These are phyloP conservation scores for Molothrus ater DNA, from an alignment of 2,797 vertebrate genomes.

Conservation along the genomic window DNA sequence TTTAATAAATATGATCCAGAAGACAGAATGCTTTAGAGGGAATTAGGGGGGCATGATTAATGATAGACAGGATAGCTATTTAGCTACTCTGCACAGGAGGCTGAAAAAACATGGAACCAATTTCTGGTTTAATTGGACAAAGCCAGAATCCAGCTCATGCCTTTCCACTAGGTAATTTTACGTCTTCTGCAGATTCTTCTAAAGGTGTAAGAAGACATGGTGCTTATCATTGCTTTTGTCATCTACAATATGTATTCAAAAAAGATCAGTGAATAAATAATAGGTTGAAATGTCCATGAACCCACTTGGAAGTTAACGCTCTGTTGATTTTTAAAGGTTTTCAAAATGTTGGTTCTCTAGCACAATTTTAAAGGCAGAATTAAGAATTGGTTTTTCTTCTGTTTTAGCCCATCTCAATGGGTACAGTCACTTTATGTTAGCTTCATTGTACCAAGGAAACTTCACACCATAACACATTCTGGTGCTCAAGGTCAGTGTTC, in stretches of 20 bases:
- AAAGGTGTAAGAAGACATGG: not conserved
- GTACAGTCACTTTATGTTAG: not conserved
- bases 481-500: not conserved
- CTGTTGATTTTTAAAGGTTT: not conserved
- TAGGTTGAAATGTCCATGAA: not conserved
- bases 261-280: not conserved
- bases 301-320: not conserved
- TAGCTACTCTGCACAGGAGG: not conserved
- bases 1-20: not conserved
- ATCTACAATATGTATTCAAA: not conserved
- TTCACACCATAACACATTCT: not conserved
- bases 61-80: not conserved
- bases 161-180: not conserved
- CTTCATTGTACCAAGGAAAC: not conserved
- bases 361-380: not conserved
- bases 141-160: not conserved
- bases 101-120: not conserved
- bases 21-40: not conserved
- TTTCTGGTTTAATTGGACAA: not conserved
- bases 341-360: not conserved
- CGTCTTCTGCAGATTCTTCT: not conserved
- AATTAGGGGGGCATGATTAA: not conserved
- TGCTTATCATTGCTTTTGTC: not conserved
- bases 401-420: not conserved
- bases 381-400: not conserved